Percentiles rank a stretch among this genome's conserved stretches.
Evolutionary conservation across 1,140 invertebrate species (phyloP).

Genomic region (Apis florea): DNA sequence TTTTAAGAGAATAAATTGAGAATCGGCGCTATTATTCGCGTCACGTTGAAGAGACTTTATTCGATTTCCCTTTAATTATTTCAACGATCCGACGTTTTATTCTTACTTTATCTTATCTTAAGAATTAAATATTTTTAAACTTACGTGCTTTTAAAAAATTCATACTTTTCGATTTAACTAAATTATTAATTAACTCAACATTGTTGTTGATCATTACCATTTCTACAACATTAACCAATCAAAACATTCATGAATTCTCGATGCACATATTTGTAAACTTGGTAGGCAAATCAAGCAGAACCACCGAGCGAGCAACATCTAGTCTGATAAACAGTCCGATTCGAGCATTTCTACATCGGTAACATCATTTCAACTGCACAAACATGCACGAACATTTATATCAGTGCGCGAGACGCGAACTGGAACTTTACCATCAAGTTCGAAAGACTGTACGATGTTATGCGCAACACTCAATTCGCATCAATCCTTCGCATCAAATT

Average conservation of each 20-base stretch:
- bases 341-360: neutral
- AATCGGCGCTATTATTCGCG: no score
- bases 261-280: neutral
- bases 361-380: neutral
- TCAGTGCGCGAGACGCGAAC: neutral
- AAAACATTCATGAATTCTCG: no score
- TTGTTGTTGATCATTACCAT: neutral
- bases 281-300: neutral
- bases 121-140: no score
- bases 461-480: neutral
- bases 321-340: neutral
- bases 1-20: no score
- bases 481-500: neutral
- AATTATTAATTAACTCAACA: no score
- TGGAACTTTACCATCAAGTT: neutral
- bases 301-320: neutral
- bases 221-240: neutral
- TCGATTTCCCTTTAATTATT: no score
- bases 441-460: neutral
- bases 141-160: no score
- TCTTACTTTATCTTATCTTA: no score
- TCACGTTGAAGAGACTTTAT: no score
- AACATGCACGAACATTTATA: no score
- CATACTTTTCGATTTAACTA: no score
- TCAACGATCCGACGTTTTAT: no score